Conservation (phyloP, 1,140 invertebrate genomes). For the Teleogryllus occipitalis region DNA sequence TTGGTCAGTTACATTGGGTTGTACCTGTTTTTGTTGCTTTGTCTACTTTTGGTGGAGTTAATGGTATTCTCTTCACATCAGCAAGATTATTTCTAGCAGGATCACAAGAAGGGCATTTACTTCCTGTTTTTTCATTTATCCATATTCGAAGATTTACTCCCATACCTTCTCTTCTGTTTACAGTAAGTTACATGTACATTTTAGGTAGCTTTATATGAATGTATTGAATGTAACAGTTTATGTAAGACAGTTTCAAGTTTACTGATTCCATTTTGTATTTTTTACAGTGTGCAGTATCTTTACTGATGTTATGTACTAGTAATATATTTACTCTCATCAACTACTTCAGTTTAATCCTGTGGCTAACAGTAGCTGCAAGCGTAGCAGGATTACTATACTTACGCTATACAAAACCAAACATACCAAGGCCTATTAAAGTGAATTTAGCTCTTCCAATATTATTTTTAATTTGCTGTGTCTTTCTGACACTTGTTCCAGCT, state of each 20-base stretch:
- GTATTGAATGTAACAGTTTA: neutral
- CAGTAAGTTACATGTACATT: slow-evolving; percentile 40
- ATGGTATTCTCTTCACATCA: slow-evolving; percentile 86
- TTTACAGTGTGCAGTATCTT: slow-evolving; percentile 59
- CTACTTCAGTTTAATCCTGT: slow-evolving; percentile 69
- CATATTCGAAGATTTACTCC: slow-evolving; percentile 68
- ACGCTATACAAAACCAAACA: slow-evolving; percentile 58
- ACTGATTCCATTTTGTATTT: slow-evolving; percentile 11
- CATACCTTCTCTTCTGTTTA: slow-evolving; percentile 70
- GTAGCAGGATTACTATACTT: slow-evolving; percentile 73
- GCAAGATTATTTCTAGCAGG: slow-evolving; percentile 67
- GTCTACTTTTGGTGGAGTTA: slow-evolving; percentile 76
- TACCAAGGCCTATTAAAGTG: slow-evolving; percentile 73
- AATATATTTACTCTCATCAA: slow-evolving; percentile 66
- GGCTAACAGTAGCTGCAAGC: slow-evolving; percentile 67
- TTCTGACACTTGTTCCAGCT: slow-evolving; percentile 43
- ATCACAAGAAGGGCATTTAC: slow-evolving; percentile 74
- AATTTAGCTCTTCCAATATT: slow-evolving; percentile 44
- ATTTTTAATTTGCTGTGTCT: slow-evolving; percentile 41
- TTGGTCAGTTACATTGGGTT: slow-evolving; percentile 64
- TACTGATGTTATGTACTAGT: slow-evolving; percentile 60
- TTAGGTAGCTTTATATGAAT: neutral
- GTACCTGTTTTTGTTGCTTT: slow-evolving; percentile 86
- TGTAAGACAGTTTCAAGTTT: neutral
- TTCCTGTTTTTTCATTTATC: slow-evolving; percentile 66